Base-by-base conservation (phyloP, 2,797 vertebrate species). In the Chanos chanos region DNA sequence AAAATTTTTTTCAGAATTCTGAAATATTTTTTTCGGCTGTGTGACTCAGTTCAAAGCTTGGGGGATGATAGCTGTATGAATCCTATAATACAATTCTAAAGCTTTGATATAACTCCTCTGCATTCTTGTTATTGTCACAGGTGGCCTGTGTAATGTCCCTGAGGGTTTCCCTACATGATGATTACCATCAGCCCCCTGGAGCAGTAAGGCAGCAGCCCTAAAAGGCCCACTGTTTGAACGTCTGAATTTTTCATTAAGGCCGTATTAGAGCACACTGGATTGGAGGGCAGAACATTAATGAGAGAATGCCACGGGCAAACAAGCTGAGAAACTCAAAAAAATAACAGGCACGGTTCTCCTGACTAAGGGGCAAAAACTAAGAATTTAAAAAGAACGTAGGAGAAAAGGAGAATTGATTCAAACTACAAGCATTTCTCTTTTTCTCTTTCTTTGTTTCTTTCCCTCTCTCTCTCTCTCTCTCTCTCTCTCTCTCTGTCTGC, bases 191-290 rank as follows among this genome's bases (percentile, higher is more conserved):
- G n/a, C 57, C 43, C 57, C 57, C 40, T 36, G 27, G 52, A 62
- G 57, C 55, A 68, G 47, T 50, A 33, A 69, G 65, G 53, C 48
- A 50, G 34, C 54, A 51, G 33, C 57, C 54, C 64, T 49, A 43
- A 72, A 64, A 31, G 55, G 54, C 50, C 53, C 54, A 39, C 52
- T 30, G 56, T 44, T 54, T 51, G 45, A 12, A 34, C 19, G 30
- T 24, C 41, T 58, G 40, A 57, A 71, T 67, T 69, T 61, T 66
- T 78, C 49, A 73, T 68, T 59, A 61, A 25, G 50, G 66, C 39
- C 53, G 21, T 71, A 61, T 62, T 64, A 68, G 47, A 62, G 59
- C 37, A 57, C 47, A 63, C 27, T 59, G 36, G 24, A 53, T 49
- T 66, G 49, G 53, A 53, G 59, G 50, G 49, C 28, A 60, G 16